Evolutionary conservation across 35 echinoderm and acorn worm genomes (phyloP), one percentile per base, ranked within the genome.

Genomic region (Heliocidaris tuberculata): DNA sequence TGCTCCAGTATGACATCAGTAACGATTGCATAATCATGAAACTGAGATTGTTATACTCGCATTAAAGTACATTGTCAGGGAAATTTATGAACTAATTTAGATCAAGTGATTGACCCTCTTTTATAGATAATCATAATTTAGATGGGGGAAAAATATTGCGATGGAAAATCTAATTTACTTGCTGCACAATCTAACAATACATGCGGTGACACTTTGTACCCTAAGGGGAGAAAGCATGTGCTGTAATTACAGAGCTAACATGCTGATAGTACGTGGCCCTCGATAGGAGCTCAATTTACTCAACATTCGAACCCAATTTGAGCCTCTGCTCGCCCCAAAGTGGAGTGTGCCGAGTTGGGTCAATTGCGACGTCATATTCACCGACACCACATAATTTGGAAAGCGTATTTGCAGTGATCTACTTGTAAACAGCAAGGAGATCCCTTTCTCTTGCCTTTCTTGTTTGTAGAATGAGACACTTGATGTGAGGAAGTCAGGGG

Each of bases 271-370:
- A 78, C 65, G 17, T 78, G 65, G 65, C 65, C 65, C 65, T 78
- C 27, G 5, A 78, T 8, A 78, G 4, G 60, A 70, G 65, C 65
- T 78, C 65, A 78, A 78, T 78, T 78, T 78, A 78, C 65, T 19
- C 65, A 78, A 78, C 65, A 78, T 78, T 78, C 65, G 65, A 78
- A 78, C 65, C 65, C 65, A 78, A 78, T 78, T 78, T 78, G 65
- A 78, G 65, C 65, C 65, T 78, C 65, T 78, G 65, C 65, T 78
- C 65, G 65, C 65, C 65, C 65, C 65, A 78, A n/a, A 78, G 65
- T 78, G 65, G 27, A 78, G 65, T 78, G 65, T 78, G 65, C 65
- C 0, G 65, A 78, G 65, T 78, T 0, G 27, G 65, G 65, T 78
- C 65, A 78, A 78, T 78, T 78, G 21, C 65, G 27, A 78, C 27